Base-by-base conservation (phyloP, 2,888 invertebrate species). In the Zelleria hepariella region DNA sequence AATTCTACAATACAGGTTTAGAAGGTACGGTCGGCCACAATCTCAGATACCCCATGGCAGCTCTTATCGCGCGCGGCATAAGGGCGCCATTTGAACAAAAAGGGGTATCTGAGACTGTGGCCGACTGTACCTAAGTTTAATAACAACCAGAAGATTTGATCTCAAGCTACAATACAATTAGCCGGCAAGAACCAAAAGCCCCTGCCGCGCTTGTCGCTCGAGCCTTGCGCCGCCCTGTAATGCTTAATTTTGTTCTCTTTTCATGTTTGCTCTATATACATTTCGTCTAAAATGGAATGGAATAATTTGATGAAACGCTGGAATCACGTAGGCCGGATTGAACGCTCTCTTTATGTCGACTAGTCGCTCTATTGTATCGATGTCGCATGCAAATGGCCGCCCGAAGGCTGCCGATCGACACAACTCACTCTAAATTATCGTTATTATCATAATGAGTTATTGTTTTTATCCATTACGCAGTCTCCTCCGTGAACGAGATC, bases 201-300 rank as follows among this genome's bases (percentile, higher is more conserved):
- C n/a, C n/a, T n/a, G n/a, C n/a, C n/a, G n/a, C n/a, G n/a, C n/a
- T n/a, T n/a, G n/a, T 71, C 58, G 0, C 71, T 75, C 62, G 66
- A 60, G 63, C 62, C 62, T 51, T 10, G 53, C 23, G 10, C 24
- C 23, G n/a, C 48, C 23, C 64, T 66, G 68, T 78, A 78, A 81
- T 78, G 78, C 82, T 82, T 86, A 82, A 86, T 85, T 85, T 85
- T 78, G 82, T 82, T 85, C 86, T 83, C 83, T 85, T 85, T 85
- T 82, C 84, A 86, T 86, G 86, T 86, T 86, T 83, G 82, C 78
- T 86, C 83, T 81, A 85, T 84, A 83, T 82, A 86, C 80, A 83
- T 84, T 83, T 78, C 82, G 80, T 81, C 81, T 84, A 85, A 83
- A 86, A 82, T 80, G 81, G 77, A 80, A 82, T 78, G 80, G 82